Evolutionary conservation across 2,113 vertebrate genomes (phyloP), one percentile per base, ranked within the genome.

Genomic region (Sardina pilchardus): DNA sequence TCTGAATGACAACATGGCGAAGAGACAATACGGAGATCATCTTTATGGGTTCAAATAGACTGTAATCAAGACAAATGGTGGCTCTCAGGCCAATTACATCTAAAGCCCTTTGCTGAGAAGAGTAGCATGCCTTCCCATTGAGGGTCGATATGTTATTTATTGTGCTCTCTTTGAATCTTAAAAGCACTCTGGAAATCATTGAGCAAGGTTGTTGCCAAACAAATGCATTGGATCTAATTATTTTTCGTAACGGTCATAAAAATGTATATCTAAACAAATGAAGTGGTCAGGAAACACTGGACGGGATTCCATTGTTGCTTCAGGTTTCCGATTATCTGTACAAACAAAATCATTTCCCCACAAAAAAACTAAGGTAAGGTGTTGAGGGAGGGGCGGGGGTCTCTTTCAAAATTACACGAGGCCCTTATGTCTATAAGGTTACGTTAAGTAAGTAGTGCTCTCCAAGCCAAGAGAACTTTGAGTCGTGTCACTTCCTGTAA

Each of bases 61-160:
- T 87, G 83, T 93, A 93, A 93, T 93, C 92, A 91, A 92, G 91
- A 93, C 87, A 86, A 93, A 93, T 94, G 90, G 39, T 85, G 56
- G 87, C 89, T 84, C 89, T 87, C 63, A 87, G 83, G n/a, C 89
- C 90, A 87, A 91, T 94, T 91, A 92, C 90, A 90, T 88, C 12
- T 43, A 14, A 14, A 56, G 81, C 86, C 43, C 75, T 67, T 88
- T 89, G 89, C 88, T 86, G 1, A 17, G 85, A 83, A 80, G 83
- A 88, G 82, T 88, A 84, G 85, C 85, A 83, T 90, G 85, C 88
- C 89, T 90, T 85, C 83, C 42, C 48, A 83, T 87, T 63, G 86
- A 81, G 50, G 88, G 93, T 93, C 92, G 86, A 93, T 94, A 93
- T 80, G 87, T 92, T 90, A 93, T 93, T 93, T 91, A 91, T 91